Base-by-base conservation (phyloP, 2,888 invertebrate genomes). In the Sicus ferrugineus region DNA sequence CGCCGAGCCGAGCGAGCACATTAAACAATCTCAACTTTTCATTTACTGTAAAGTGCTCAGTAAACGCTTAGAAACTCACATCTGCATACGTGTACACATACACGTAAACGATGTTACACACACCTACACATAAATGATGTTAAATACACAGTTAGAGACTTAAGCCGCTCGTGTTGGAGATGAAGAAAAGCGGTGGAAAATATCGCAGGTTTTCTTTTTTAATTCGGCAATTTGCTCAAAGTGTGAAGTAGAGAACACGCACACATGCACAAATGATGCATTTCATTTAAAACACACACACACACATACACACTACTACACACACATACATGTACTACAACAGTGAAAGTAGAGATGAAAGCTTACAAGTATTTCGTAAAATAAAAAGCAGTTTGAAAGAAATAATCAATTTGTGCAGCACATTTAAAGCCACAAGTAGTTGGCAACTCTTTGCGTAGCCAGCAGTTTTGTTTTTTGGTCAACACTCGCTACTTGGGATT, bases 361-460 rank as follows among this genome's bases (percentile, higher is more conserved):
- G 52, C 28, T 54, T 54, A 23, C 28, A 54, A 54, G 52, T 23
- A 23, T 54, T 54, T 54, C 7, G n/a, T 56, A 30, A 16, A 30
- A 56, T 30, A 16, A 56, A 56, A 56, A 30, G n/a, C 0, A 56
- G 56, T 56, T 14, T 30, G 30, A 56, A 26, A 28, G 30, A 56
- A 56, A 56, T 38, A 31, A 50, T 50, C 64, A 50, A 50, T 50
- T 54, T 34, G 52, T 16, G 54, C 19, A 26, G 54, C 54, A 65
- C 54, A 65, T 65, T 65, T 54, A 52, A 65, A 65, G 65, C 65
- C 65, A 54, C 65, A 65, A 65, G 65, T 65, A 54, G 65, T 65
- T 65, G 65, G 62, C 62, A 62, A 42, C 46, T 46, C 26, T 26
- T n/a, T 62, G 42, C 3, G 11, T 42, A 16, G 5, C 19, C 19